Conservation (phyloP, 2,113 vertebrate species). For the Saguinus midas region DNA sequence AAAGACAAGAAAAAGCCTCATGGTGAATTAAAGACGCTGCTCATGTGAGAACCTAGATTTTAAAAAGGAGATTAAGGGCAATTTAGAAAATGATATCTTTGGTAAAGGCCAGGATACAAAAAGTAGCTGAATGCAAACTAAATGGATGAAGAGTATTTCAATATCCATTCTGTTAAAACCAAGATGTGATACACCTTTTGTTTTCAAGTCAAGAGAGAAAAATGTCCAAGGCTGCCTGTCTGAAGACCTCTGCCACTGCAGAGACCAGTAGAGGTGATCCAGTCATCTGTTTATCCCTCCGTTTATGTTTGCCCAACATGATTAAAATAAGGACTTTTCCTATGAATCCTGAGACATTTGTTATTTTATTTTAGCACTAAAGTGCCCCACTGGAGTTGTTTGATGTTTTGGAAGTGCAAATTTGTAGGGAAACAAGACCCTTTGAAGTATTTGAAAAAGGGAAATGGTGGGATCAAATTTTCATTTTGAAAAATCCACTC, state of each 20-base stretch:
- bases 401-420: neutral
- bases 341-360: neutral
- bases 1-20: neutral
- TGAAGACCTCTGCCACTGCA: neutral
- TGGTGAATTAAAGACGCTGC: neutral
- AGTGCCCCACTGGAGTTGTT: neutral
- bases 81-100: neutral
- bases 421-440: neutral
- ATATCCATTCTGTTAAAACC: neutral
- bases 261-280: neutral
- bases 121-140: neutral
- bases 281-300: neutral
- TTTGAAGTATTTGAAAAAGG: neutral
- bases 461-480: neutral
- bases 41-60: fast-evolving
- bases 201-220: neutral
- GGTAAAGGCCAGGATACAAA: neutral
- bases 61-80: neutral
- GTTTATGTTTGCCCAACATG: neutral
- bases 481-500: neutral
- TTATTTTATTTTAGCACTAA: neutral
- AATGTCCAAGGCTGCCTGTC: neutral
- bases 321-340: neutral
- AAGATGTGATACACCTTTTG: neutral
- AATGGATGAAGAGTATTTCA: neutral